Evolutionary conservation across 2,888 invertebrate genomes (phyloP), one percentile per base, ranked within the genome.

Genomic region (Thelaira solivaga): DNA sequence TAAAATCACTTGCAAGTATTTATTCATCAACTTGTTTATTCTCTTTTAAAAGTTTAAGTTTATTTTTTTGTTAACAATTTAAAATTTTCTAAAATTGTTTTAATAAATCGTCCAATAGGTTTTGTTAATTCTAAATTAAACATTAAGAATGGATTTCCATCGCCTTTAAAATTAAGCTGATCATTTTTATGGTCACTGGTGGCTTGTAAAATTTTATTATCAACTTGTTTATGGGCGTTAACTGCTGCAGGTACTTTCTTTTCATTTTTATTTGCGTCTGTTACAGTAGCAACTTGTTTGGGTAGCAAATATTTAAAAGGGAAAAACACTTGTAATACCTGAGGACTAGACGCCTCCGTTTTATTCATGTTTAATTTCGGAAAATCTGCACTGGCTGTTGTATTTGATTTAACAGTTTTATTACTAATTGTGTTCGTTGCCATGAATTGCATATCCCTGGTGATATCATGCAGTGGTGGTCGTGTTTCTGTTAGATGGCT

Each of bases 121-220:
- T 57, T 68, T 8, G 68, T 68, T 20, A 77, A n/a, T 53, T 64
- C 59, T 10, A 74, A 11, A 34, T 74, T 64, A 47, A 74, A 65
- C 20, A 53, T 11, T 5, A 74, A 8, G 2, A 69, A 24, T 0
- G 45, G 1, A 2, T 74, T 74, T 3, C 61, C 59, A n/a, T 69
- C 45, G 7, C 3, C 18, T 2, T 45, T 51, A 11, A 18, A 8
- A 1, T 29, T 53, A 13, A 2, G 20, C 4, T 26, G 2, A 5
- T 3, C 3, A 1, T 18, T 16, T 18, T 45, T 20, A 49, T 11
- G 41, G 6, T 45, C 7, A 41, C 2, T n/a, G n/a, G n/a, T n/a
- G n/a, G n/a, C n/a, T n/a, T n/a, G n/a, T n/a, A n/a, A n/a, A n/a
- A n/a, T n/a, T n/a, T n/a, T n/a, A n/a, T n/a, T n/a, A n/a, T n/a